These are phyloP conservation scores for Rhinophrynus dorsalis DNA, from an alignment of 2,797 vertebrate genomes.

Conservation along the genomic window DNA sequence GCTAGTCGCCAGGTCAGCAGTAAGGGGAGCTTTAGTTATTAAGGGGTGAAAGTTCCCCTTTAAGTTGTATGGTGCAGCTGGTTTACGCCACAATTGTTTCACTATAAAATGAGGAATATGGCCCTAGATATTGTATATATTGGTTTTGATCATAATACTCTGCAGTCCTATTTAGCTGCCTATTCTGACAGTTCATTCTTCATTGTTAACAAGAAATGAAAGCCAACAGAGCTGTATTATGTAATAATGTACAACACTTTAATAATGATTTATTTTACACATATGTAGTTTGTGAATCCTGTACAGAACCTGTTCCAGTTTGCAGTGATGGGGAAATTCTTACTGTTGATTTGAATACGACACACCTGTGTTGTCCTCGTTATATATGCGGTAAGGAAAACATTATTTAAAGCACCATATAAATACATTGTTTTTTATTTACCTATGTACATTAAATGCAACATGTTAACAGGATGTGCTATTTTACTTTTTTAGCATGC, in stretches of 20 bases:
- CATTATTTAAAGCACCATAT: too few species aligned
- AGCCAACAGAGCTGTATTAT: neutral
- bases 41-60: too few species aligned
- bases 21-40: too few species aligned
- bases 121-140: too few species aligned
- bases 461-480: neutral
- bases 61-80: too few species aligned
- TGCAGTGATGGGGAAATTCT: conserved; percentile 88
- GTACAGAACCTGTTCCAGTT: conserved; percentile 81
- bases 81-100: too few species aligned
- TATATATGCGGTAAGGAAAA: conserved; percentile 91
- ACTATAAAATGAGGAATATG: too few species aligned
- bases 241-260: conserved; percentile 7
- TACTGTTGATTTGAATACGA: conserved; percentile 85
- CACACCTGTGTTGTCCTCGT: conserved; percentile 85
- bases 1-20: too few species aligned
- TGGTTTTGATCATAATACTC: too few species aligned
- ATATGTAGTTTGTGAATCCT: conserved; percentile 88
- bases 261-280: conserved; percentile 44
- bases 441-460: neutral
- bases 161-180: neutral
- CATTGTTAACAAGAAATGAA: neutral
- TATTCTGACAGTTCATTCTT: neutral
- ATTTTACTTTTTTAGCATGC: conserved; percentile 74
- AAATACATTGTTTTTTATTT: too few species aligned